Evolutionary conservation across 2,888 invertebrate species (phyloP), one percentile per base, ranked within the genome.

Genomic region (Ditula angustiorana): DNA sequence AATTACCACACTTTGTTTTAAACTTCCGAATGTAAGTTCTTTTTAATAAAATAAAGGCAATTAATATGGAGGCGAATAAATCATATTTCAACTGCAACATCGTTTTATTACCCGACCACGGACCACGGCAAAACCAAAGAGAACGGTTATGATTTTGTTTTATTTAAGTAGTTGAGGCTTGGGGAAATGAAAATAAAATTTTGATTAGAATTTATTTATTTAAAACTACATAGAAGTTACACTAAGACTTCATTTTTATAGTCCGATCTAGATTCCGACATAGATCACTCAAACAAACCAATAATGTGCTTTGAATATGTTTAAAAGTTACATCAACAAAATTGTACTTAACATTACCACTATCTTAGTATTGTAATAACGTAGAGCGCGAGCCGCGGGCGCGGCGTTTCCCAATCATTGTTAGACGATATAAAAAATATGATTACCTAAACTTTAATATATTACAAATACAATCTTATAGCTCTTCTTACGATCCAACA

Each of bases 321-420:
- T 84, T 80, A 80, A 82, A 83, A 82, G 81, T 83, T 86, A 85
- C 73, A 82, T 85, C 81, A 89, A 90, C 89, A 89, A 87, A 86
- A 90, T 92, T 92, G 92, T 92, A 90, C 92, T 92, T 92, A 91
- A 87, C 75, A 83, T 82, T 90, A 88, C 81, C 71, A 75, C 86
- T 88, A 85, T 80, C 77, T 77, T 82, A 86, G 82, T 84, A 84
- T 80, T 80, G 74, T 76, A 75, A 74, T 55, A 55, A 19, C 37
- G 63, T 52, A 50, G 56, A 41, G 44, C 50, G 50, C 30, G 44
- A 28, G 46, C 5, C 58, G 63, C 16, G 37, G n/a, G 52, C 41
- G 44, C 58, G 44, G 28, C 50, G 26, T 1, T 26, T 16, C 24
- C 10, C 24, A 35, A 26, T 78, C n/a, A n/a, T 76, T 78, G 72